Evolutionary conservation across 2,797 vertebrate species (phyloP).

Genomic region (Clarias platycephalus): DNA sequence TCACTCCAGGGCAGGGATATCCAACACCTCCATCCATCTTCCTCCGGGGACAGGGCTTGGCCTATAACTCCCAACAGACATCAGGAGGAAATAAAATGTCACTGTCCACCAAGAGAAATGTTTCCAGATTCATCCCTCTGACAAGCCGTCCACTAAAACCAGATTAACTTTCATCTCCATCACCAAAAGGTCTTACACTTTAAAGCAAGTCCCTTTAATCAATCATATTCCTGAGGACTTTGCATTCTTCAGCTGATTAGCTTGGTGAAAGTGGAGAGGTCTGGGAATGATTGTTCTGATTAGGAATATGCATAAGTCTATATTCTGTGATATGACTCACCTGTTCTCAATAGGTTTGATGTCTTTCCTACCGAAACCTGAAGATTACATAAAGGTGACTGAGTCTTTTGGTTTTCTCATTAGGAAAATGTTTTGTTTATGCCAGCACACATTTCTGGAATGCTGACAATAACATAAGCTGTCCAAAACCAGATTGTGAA

Average conservation of each 20-base stretch:
- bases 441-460: not conserved
- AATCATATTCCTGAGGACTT: slow-evolving; percentile 73
- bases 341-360: slow-evolving; percentile 49
- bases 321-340: slow-evolving; percentile 66
- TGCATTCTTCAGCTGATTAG: slow-evolving; percentile 71
- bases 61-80: slow-evolving; percentile 58
- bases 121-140: slow-evolving; percentile 37
- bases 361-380: not conserved
- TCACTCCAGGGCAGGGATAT: slow-evolving; percentile 39
- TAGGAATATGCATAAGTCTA: slow-evolving; percentile 57
- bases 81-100: slow-evolving; percentile 63
- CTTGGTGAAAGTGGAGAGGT: slow-evolving; percentile 54
- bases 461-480: not conserved
- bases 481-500: not conserved
- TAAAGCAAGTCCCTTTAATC: slow-evolving; percentile 56
- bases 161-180: slow-evolving; percentile 57
- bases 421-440: not conserved
- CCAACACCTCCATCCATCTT: slow-evolving; percentile 55
- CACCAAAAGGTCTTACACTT: slow-evolving; percentile 18
- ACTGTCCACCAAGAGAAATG: slow-evolving; percentile 58
- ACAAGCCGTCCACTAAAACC: slow-evolving; percentile 48
- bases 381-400: not conserved
- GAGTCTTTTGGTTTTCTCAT: not conserved
- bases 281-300: slow-evolving; percentile 61
- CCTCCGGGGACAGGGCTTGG: slow-evolving; percentile 54